These are phyloP conservation scores for Nomada goodeniana DNA, from an alignment of 2,888 invertebrate genomes.

Conservation along the genomic window DNA sequence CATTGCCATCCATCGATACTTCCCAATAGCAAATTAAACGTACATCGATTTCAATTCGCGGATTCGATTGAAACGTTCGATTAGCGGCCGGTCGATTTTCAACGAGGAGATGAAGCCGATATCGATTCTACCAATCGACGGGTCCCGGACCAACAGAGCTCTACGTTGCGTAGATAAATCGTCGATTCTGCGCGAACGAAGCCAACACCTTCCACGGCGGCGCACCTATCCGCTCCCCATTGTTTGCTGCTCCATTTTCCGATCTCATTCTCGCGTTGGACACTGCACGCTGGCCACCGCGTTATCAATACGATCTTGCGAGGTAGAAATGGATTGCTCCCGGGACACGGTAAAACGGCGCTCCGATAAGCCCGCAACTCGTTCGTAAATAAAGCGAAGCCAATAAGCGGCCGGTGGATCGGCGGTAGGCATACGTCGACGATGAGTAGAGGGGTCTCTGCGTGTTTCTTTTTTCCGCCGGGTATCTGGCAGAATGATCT, in stretches of 20 bases:
- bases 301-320: slow-evolving; percentile 44
- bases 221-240: not conserved
- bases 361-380: slow-evolving; percentile 26
- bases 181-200: not conserved
- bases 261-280: slow-evolving; percentile 25
- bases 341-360: slow-evolving; percentile 5
- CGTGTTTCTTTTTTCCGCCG: slow-evolving; percentile 26
- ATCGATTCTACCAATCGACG: not conserved
- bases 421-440: slow-evolving; percentile 12
- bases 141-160: no score
- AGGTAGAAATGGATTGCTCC: slow-evolving; percentile 44
- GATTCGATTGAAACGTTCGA: no score
- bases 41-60: no score
- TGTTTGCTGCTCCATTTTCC: slow-evolving; percentile 38
- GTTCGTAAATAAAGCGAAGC: slow-evolving; percentile 51
- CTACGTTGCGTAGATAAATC: slow-evolving; percentile 12
- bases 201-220: not conserved
- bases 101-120: no score
- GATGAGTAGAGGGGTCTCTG: slow-evolving; percentile 40
- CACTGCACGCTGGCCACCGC: slow-evolving; percentile 20
- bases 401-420: slow-evolving; percentile 19
- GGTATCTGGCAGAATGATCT: slow-evolving; percentile 49
- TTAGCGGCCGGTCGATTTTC: no score
- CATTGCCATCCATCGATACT: no score
- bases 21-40: not conserved